Conservation (phyloP, 2,888 invertebrate species). For the Sarcophaga variegata region DNA sequence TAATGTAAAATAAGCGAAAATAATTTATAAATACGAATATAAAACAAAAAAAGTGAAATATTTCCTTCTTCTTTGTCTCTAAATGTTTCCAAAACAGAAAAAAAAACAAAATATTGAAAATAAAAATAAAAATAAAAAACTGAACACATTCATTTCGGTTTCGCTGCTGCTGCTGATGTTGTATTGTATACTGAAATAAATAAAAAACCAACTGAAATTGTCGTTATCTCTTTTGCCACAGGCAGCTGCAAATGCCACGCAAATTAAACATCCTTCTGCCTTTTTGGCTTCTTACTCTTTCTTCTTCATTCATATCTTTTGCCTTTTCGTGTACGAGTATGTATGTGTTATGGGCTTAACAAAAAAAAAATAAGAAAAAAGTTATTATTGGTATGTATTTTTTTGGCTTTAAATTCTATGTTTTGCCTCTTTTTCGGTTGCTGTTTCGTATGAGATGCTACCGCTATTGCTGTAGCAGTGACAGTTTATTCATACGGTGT, state of each 20-base stretch:
- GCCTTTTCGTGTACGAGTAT: background rate
- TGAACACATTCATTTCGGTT: slow-evolving; percentile 33
- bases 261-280: slow-evolving; percentile 79
- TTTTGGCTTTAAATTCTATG: slow-evolving; percentile 60
- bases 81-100: slow-evolving; percentile 17
- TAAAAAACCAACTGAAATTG: slow-evolving; percentile 66
- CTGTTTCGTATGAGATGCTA: slow-evolving; percentile 41
- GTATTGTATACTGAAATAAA: slow-evolving; percentile 16
- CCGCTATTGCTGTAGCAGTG: slow-evolving; percentile 38
- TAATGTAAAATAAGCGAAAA: too few relatives aligned
- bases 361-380: background rate
- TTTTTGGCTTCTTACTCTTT: slow-evolving; percentile 44
- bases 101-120: background rate
- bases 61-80: slow-evolving; percentile 48
- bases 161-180: slow-evolving; percentile 27
- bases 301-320: slow-evolving; percentile 16
- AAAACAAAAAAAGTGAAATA: background rate
- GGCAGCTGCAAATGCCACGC: slow-evolving; percentile 80
- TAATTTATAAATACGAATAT: background rate
- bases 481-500: slow-evolving; percentile 63
- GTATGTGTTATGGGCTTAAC: slow-evolving; percentile 57
- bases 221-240: slow-evolving; percentile 81
- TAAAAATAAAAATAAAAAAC: background rate
- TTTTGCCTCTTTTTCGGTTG: slow-evolving; percentile 49
- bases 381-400: slow-evolving; percentile 39